Evolutionary conservation across 1,140 invertebrate species (phyloP).

Genomic region (Notospermus geniculatus): DNA sequence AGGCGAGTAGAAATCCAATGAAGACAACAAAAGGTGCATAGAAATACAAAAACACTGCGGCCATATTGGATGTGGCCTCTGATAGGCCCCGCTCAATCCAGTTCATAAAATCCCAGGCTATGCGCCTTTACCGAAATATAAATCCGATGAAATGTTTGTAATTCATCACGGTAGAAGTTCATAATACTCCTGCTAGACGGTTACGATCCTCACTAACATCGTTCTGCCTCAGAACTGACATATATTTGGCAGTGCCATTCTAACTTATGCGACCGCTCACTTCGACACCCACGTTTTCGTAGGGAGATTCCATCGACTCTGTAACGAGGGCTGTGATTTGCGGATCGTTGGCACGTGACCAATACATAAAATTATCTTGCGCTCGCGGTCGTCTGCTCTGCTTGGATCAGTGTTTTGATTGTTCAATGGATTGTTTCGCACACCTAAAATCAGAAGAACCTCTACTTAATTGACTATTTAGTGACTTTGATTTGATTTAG

Average conservation of each 20-base stretch:
- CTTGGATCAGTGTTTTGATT: too few relatives aligned
- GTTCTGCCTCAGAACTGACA: neutral
- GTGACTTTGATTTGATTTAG: too few relatives aligned
- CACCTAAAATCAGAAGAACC: too few relatives aligned
- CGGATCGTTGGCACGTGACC: conserved; percentile 29
- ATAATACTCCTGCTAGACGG: conserved; percentile 10
- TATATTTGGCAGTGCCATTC: conserved; percentile 8
- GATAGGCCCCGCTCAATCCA: conserved; percentile 19
- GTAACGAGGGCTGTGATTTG: conserved; percentile 29
- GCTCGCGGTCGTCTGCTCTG: too few relatives aligned
- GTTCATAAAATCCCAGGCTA: conserved; percentile 12
- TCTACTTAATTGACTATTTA: too few relatives aligned
- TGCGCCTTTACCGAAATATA: conserved; percentile 10
- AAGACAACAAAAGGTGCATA: conserved; percentile 33
- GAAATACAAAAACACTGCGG: conserved; percentile 32
- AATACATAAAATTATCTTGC: conserved; percentile 27
- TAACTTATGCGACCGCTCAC: neutral
- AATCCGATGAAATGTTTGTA: neutral
- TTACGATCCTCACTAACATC: conserved; percentile 6
- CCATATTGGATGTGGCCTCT: conserved; percentile 28
- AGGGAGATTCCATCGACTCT: conserved; percentile 31
- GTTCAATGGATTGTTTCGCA: too few relatives aligned
- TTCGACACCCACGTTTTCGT: conserved; percentile 34
- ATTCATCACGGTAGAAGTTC: conserved; percentile 10
- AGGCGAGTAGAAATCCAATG: conserved; percentile 6